These are phyloP conservation scores for Enteromius trimaculatus DNA, from an alignment of 2,797 vertebrate genomes.

Conservation along the genomic window DNA sequence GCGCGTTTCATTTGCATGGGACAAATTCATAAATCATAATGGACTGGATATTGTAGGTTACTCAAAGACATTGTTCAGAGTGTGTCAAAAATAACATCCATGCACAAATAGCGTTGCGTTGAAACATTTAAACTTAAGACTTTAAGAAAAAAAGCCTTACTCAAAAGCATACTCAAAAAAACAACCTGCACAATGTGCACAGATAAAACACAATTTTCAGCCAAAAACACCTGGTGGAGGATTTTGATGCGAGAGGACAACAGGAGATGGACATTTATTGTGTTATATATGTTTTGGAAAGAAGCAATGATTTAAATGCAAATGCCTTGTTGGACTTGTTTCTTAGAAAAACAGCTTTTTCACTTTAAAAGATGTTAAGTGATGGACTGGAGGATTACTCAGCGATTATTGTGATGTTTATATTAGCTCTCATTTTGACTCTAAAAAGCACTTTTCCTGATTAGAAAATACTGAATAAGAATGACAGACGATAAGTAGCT, in stretches of 20 bases:
- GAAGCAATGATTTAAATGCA: neutral
- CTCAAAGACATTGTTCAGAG: conserved; percentile 12
- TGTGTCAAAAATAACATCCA: conserved; percentile 28
- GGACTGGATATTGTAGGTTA: conserved; percentile 47
- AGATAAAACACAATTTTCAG: neutral
- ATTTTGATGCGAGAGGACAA: neutral
- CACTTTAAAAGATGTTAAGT: neutral
- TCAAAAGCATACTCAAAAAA: neutral
- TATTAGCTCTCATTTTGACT: neutral
- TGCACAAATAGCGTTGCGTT: neutral
- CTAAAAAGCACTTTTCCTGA: neutral
- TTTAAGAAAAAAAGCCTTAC: neutral
- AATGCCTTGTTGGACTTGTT: neutral
- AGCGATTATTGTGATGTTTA: neutral
- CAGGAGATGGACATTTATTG: neutral
- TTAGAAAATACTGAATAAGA: neutral
- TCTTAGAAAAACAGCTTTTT: neutral
- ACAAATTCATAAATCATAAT: conserved; percentile 39
- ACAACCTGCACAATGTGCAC: neutral
- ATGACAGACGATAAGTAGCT: neutral
- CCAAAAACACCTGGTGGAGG: neutral
- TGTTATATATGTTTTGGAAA: neutral
- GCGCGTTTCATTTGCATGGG: conserved; percentile 47
- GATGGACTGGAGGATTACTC: neutral
- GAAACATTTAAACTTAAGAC: neutral